These are phyloP conservation scores for Gymnorhina tibicen DNA, from an alignment of 2,113 vertebrate species.

Conservation along the genomic window DNA sequence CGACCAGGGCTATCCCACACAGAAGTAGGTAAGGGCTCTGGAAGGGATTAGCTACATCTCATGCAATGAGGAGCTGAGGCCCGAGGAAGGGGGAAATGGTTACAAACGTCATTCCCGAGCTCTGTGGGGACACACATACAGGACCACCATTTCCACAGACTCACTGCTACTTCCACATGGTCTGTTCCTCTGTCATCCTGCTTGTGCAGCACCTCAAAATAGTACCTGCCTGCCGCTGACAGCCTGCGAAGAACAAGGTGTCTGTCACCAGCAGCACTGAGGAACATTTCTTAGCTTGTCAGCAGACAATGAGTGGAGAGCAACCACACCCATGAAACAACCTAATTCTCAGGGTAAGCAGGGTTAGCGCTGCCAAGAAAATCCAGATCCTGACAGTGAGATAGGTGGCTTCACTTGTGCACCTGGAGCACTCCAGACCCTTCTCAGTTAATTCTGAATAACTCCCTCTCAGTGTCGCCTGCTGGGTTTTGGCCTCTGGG, in stretches of 20 bases:
- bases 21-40: background rate
- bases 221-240: slow-evolving; percentile 79
- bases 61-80: background rate
- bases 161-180: slow-evolving; percentile 91
- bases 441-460: background rate
- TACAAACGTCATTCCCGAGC: background rate
- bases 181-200: slow-evolving; percentile 86
- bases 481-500: background rate
- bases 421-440: background rate
- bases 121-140: accelerated
- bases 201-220: slow-evolving; percentile 93
- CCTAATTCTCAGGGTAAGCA: background rate
- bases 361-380: background rate
- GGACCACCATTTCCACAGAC: background rate
- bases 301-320: background rate
- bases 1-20: background rate
- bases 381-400: background rate
- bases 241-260: slow-evolving; percentile 69
- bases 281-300: background rate
- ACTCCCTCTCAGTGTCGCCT: background rate
- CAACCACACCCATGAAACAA: background rate
- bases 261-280: background rate
- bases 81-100: background rate
- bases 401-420: background rate
- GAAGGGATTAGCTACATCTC: background rate